A percentile compares a stretch with the other conserved stretches of the same genome.
Conservation (phyloP, 2,888 invertebrate species). For the Ganaspis brasiliensis region DNA sequence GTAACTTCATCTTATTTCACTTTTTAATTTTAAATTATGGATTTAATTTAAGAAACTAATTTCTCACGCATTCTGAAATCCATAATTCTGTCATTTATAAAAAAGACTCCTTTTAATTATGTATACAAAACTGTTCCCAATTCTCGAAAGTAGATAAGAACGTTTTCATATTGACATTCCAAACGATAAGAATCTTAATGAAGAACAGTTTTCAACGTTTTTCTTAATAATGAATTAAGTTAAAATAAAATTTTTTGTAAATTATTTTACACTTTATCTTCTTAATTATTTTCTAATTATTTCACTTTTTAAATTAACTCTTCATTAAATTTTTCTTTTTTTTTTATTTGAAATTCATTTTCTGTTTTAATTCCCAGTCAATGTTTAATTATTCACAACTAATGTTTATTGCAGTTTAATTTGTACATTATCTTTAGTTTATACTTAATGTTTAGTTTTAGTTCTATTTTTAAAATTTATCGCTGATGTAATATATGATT, state of each 20-base stretch:
- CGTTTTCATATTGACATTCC: slow-evolving; percentile 19
- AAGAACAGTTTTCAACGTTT: neutral
- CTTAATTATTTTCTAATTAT: too few relatives aligned
- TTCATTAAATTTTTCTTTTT: too few relatives aligned
- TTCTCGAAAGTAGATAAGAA: slow-evolving; percentile 21
- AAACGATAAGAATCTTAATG: slow-evolving; percentile 18
- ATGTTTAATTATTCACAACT: too few relatives aligned
- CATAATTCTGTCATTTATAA: neutral
- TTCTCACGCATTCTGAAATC: neutral
- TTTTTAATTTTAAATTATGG: neutral
- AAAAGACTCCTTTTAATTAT: slow-evolving; percentile 8
- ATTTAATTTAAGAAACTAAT: neutral
- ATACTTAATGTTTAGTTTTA: too few relatives aligned
- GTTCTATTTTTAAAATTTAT: too few relatives aligned
- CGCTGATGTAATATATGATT: neutral
- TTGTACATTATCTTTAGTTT: too few relatives aligned
- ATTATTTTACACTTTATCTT: too few relatives aligned
- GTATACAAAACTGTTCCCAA: slow-evolving; percentile 22
- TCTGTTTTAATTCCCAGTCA: too few relatives aligned
- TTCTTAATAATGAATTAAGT: neutral
- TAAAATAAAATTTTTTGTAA: neutral
- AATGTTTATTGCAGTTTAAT: too few relatives aligned
- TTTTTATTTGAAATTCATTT: too few relatives aligned
- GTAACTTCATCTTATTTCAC: too few relatives aligned
- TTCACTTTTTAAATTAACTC: too few relatives aligned